Conservation (phyloP, 1,140 invertebrate genomes). For the Calosoma granatense region DNA sequence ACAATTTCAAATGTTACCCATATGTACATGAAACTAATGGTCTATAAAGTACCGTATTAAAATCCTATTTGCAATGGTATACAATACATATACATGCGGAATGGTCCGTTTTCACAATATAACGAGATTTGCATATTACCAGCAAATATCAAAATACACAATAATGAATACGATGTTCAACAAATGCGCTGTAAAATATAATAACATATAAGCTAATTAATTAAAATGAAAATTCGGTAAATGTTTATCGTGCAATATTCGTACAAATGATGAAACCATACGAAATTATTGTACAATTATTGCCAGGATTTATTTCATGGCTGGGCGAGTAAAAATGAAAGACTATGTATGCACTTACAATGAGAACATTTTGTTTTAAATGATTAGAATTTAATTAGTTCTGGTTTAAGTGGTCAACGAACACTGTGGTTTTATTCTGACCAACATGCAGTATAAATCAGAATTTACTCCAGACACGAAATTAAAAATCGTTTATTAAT, state of each 20-base stretch:
- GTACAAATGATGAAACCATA: too few relatives aligned
- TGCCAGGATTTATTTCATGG: too few relatives aligned
- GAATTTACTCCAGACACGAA: background rate
- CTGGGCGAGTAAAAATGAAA: too few relatives aligned
- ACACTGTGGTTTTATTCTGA: too few relatives aligned
- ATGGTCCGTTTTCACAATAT: too few relatives aligned
- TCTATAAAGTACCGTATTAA: too few relatives aligned
- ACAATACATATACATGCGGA: too few relatives aligned
- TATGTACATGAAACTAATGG: too few relatives aligned
- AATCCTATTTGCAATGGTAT: too few relatives aligned
- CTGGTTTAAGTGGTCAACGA: too few relatives aligned
- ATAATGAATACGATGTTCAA: background rate
- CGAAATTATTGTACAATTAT: too few relatives aligned
- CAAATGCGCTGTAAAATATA: background rate
- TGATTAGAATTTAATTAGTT: background rate
- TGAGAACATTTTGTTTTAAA: background rate
- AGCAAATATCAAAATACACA: background rate
- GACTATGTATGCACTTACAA: background rate
- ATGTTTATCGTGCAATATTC: background rate
- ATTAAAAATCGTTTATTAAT: conserved; percentile 7
- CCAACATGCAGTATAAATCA: background rate
- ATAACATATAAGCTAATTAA: background rate
- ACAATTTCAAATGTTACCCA: too few relatives aligned
- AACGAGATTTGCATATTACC: background rate
- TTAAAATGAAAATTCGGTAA: background rate